These are phyloP conservation scores for Tupaia chinensis DNA, from an alignment of 2,113 vertebrate genomes.

Conservation along the genomic window DNA sequence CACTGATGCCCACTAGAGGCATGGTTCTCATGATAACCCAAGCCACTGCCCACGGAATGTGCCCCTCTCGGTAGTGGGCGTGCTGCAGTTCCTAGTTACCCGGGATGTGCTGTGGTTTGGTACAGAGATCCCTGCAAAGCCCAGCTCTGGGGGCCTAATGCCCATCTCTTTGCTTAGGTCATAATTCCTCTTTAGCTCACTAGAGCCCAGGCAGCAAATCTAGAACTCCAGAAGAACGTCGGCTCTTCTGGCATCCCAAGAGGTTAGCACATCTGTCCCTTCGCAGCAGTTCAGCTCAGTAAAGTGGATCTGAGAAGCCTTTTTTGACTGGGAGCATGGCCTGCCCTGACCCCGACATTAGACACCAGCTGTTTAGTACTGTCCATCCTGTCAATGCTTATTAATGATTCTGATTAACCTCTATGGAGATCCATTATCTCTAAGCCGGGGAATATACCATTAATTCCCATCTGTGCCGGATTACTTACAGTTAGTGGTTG, in stretches of 20 bases:
- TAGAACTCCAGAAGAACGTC: background rate
- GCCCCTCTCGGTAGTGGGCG: background rate
- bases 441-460: slow-evolving; percentile 72
- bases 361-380: slow-evolving; percentile 40
- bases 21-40: slow-evolving; percentile 28
- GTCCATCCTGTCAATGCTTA: background rate
- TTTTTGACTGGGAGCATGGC: background rate
- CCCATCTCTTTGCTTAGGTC: background rate
- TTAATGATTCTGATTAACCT: slow-evolving; percentile 81
- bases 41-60: background rate
- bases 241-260: background rate
- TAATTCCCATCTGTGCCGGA: slow-evolving; percentile 82
- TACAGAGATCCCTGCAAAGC: background rate
- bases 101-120: background rate
- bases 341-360: slow-evolving; percentile 33
- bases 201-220: background rate
- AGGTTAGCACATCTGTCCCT: background rate
- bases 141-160: too few relatives aligned
- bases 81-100: background rate
- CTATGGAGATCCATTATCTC: slow-evolving; percentile 76
- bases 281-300: background rate
- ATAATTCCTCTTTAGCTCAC: background rate
- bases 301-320: background rate
- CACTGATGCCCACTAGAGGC: background rate
- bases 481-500: slow-evolving; percentile 85